Percentiles rank a stretch among this genome's conserved stretches.
Conservation (phyloP, 1,140 invertebrate genomes). For the Micrasema minimum region DNA sequence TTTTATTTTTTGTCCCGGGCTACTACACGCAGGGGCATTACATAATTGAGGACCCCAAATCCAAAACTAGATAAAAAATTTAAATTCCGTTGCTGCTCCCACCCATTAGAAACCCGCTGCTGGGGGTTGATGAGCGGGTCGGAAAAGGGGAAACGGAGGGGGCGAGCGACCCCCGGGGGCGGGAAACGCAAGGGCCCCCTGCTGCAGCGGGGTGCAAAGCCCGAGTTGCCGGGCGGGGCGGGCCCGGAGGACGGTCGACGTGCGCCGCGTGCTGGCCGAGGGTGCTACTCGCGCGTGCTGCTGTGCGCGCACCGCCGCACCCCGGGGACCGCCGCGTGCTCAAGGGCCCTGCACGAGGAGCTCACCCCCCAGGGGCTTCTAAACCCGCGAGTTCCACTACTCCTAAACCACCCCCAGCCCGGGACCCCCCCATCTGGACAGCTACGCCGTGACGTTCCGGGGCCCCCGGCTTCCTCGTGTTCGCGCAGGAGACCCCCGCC, state of each 20-base stretch:
- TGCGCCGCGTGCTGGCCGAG: constrained; percentile 73
- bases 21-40: too few relatives aligned
- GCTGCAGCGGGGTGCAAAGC: constrained; percentile 68
- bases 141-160: constrained; percentile 9
- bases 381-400: constrained; percentile 81
- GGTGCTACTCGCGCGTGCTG: constrained; percentile 78
- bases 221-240: constrained; percentile 67
- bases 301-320: constrained; percentile 71
- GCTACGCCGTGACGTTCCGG: constrained; percentile 78
- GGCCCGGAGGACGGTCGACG: constrained; percentile 72
- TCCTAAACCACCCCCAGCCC: constrained; percentile 80
- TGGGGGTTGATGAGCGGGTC: constrained; percentile 41
- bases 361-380: constrained; percentile 77
- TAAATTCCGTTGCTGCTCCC: constrained; percentile 18
- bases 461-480: constrained; percentile 74
- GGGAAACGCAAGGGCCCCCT: constrained; percentile 49
- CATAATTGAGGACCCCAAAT: too few relatives aligned
- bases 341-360: constrained; percentile 77
- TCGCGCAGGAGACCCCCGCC: constrained; percentile 78
- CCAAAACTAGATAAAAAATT: too few relatives aligned
- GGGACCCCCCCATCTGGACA: constrained; percentile 75
- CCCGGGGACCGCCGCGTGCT: constrained; percentile 70
- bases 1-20: too few relatives aligned
- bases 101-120: constrained; percentile 46
- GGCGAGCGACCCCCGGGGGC: constrained; percentile 56